phyloP scores from a whole-genome alignment of 1,140 invertebrate species.

The Papilio aristodemus region DNA sequence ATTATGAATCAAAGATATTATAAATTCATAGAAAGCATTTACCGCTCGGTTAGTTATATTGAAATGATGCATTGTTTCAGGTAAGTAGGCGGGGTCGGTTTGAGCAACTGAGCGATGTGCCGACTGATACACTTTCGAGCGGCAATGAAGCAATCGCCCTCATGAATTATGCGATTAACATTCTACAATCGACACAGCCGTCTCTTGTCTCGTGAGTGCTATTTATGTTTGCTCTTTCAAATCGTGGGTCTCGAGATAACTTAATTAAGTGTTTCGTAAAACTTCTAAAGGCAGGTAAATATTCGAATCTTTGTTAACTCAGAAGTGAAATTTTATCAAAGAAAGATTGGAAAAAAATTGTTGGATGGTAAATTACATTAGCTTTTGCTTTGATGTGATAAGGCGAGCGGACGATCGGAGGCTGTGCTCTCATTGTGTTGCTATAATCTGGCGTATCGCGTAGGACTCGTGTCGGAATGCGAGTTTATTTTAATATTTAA shows the following conservation, averaged over 20 bases:
- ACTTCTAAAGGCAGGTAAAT: slow-evolving; percentile 17
- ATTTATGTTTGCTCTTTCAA: slow-evolving; percentile 47
- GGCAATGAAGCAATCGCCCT: slow-evolving; percentile 55
- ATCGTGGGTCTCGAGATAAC: neutral
- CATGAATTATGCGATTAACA: slow-evolving; percentile 60
- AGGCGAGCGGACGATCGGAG: slow-evolving; percentile 59
- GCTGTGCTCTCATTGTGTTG: slow-evolving; percentile 69
- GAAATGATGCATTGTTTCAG: slow-evolving; percentile 79
- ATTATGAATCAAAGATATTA: slow-evolving; percentile 28
- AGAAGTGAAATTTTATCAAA: slow-evolving; percentile 52
- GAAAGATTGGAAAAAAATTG: slow-evolving; percentile 49
- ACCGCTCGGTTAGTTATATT: slow-evolving; percentile 66
- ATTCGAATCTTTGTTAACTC: slow-evolving; percentile 50
- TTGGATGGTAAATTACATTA: slow-evolving; percentile 62
- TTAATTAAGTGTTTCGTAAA: slow-evolving; percentile 5
- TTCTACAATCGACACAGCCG: slow-evolving; percentile 38
- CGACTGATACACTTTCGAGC: slow-evolving; percentile 63
- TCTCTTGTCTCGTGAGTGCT: slow-evolving; percentile 37
- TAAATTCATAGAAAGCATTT: slow-evolving; percentile 41
- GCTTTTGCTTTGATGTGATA: slow-evolving; percentile 67
- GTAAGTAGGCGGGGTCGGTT: slow-evolving; percentile 68
- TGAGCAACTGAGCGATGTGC: slow-evolving; percentile 56
- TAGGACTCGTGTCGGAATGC: slow-evolving; percentile 73
- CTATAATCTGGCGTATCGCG: slow-evolving; percentile 73
- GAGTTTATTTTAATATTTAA: slow-evolving; percentile 80